Percentiles rank a stretch among this genome's conserved stretches.
Conservation (phyloP, 2,797 vertebrate genomes). For the Delichon dasypus region DNA sequence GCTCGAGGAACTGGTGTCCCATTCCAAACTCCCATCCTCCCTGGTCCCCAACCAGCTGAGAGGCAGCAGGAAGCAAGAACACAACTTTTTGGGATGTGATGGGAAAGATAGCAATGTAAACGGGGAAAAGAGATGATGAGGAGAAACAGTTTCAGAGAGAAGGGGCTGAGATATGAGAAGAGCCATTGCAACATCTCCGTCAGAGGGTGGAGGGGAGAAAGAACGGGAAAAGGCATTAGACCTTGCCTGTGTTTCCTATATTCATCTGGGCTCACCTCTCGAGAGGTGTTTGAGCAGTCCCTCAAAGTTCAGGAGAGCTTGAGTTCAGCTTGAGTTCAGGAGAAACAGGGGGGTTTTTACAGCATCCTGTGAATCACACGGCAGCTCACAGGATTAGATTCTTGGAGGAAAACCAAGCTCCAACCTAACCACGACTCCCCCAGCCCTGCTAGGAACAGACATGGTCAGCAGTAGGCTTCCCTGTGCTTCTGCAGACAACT, state of each 20-base stretch:
- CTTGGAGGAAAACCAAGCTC: neutral
- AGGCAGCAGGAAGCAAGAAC: constrained; percentile 36
- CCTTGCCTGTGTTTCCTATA: neutral
- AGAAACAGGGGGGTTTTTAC: neutral
- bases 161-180: constrained; percentile 15
- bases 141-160: neutral
- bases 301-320: neutral
- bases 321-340: neutral
- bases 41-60: neutral
- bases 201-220: neutral
- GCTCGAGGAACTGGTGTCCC: constrained; percentile 66
- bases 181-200: neutral
- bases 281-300: neutral
- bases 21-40: constrained; percentile 34
- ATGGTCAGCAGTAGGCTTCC: neutral
- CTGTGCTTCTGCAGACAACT: neutral
- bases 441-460: neutral
- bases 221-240: neutral
- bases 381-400: neutral
- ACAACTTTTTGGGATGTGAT: neutral
- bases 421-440: neutral
- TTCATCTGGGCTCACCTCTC: neutral
- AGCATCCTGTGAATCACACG: neutral
- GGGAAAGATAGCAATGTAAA: neutral
- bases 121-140: fast-evolving